Percentiles rank a stretch among this genome's conserved stretches.
Evolutionary conservation across 2,888 invertebrate genomes (phyloP).

Genomic region (Itoplectis maculator): DNA sequence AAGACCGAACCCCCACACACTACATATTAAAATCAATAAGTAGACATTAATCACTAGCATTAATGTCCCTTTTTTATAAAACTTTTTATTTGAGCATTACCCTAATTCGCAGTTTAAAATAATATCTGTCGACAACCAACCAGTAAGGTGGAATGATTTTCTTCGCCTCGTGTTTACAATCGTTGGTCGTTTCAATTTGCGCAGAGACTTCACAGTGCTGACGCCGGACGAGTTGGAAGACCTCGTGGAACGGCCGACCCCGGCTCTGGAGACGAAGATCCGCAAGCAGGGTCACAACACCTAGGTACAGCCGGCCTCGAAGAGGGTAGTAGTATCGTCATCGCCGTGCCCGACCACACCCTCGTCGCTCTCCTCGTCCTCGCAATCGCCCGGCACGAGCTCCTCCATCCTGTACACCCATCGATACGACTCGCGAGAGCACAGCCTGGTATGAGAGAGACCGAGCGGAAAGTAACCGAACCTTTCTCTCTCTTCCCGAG

Average conservation of each 20-base stretch:
- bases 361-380: constrained; percentile 80
- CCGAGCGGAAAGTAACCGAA: constrained; percentile 32
- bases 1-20: no score
- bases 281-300: constrained; percentile 81
- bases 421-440: constrained; percentile 81
- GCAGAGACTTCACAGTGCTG: constrained; percentile 84
- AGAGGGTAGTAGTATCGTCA: constrained; percentile 78
- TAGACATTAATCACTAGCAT: no score
- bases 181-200: neutral
- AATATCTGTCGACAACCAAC: neutral
- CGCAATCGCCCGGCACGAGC: constrained; percentile 81
- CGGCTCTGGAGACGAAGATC: constrained; percentile 85
- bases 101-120: neutral
- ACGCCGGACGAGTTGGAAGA: constrained; percentile 87
- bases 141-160: no score
- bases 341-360: constrained; percentile 80
- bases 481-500: constrained; percentile 13
- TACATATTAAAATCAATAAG: no score
- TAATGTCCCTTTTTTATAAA: no score
- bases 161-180: neutral
- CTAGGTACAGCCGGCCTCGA: constrained; percentile 81
- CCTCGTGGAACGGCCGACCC: constrained; percentile 85
- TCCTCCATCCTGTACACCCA: constrained; percentile 82
- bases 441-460: constrained; percentile 79
- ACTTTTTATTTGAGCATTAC: neutral